Evolutionary conservation across 2,797 vertebrate species (phyloP), one percentile per base, ranked within the genome.

Genomic region (Podargus strigoides): DNA sequence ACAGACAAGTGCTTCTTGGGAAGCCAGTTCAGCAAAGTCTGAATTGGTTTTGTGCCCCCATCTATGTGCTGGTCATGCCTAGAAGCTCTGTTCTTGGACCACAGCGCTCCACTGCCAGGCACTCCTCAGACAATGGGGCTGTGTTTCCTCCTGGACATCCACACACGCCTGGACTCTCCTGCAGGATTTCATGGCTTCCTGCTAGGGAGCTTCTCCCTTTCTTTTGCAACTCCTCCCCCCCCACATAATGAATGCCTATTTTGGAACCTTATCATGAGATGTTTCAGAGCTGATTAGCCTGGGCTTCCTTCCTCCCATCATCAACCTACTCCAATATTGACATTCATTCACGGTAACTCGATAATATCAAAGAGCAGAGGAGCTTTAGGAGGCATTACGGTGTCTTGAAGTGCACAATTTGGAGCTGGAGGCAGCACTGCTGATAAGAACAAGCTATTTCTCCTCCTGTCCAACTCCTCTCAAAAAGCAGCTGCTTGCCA

Each of bases 231-330:
- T 68, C 68, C n/a, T n/a, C 73, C 44, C 75, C 75, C 23, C 22
- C 23, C 47, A 24, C 27, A 16, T 49, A 46, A 87, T 91, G 39
- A 49, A 74, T 32, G 85, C 44, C 64, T 86, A 56, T 86, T 80
- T 89, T 21, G 64, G 90, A 75, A 28, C 77, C 76, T 92, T 86
- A 79, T 88, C 74, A 49, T 8, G 79, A 89, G 55, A 59, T 66
- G 55, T 52, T 82, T 87, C 50, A 53, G 39, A 80, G 77, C 75
- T 64, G 84, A 95, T 94, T 79, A 96, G 75, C 78, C 60, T 27
- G 69, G 73, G 64, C 88, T 96, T 93, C 92, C 93, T 96, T 96
- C 91, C 91, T 83, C 91, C 70, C 78, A 32, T 89, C 90, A 66
- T 20, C 75, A 59, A 27, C 50, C 87, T 55, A 23, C 69, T 77